phyloP scores from a whole-genome alignment of 2,113 vertebrate species.

The Strix aluco region DNA sequence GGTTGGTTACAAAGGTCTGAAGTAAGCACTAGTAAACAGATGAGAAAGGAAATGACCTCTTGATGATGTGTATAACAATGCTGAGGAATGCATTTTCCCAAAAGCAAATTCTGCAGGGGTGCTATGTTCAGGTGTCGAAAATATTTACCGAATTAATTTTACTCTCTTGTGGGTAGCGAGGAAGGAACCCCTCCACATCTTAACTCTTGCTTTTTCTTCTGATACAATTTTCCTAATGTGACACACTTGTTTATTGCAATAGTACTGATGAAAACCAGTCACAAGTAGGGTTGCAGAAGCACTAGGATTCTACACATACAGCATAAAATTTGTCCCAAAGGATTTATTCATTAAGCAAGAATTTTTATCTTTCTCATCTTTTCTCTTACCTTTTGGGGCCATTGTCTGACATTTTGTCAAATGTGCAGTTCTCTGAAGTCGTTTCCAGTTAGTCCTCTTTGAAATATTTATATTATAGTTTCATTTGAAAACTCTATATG shows the following conservation, averaged over 20 bases:
- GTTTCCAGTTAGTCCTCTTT: neutral
- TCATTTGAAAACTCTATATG: neutral
- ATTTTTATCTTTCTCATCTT: neutral
- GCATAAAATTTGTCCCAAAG: neutral
- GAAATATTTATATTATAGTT: neutral
- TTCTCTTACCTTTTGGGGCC: neutral
- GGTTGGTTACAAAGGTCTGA: neutral
- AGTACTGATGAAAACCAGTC: neutral
- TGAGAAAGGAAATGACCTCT: neutral
- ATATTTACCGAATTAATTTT: neutral
- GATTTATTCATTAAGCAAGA: neutral
- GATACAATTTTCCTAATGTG: neutral
- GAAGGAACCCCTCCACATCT: neutral
- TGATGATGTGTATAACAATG: neutral
- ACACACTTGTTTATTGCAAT: neutral
- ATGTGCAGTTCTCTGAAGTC: neutral
- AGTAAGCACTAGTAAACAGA: neutral
- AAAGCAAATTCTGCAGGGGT: neutral
- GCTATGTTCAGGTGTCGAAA: neutral
- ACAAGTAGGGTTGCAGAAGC: accelerated
- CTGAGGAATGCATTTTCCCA: neutral
- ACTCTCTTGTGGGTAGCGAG: accelerated
- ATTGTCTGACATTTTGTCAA: neutral
- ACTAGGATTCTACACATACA: neutral
- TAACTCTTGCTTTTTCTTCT: neutral